Percentiles rank a stretch among this genome's conserved stretches.
These are phyloP conservation scores for Zaprionus camerounensis DNA, from an alignment of 1,140 invertebrate species.

Conservation along the genomic window DNA sequence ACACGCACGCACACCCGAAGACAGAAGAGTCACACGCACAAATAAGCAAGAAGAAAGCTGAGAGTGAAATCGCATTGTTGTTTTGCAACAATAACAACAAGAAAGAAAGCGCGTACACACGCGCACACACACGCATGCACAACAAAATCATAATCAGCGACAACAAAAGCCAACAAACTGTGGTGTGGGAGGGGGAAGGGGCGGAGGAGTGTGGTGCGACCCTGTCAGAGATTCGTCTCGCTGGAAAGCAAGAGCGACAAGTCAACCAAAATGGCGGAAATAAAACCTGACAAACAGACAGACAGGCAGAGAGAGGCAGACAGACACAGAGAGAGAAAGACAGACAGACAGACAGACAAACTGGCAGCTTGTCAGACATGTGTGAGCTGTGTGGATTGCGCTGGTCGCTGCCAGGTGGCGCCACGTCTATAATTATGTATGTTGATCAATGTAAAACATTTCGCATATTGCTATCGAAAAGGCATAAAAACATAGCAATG, in stretches of 20 bases:
- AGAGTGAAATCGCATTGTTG: slow-evolving; percentile 28
- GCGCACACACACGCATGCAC: neutral
- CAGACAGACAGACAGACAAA: neutral
- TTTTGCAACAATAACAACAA: slow-evolving; percentile 33
- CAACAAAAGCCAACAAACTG: slow-evolving; percentile 27
- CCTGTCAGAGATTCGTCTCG: slow-evolving; percentile 21
- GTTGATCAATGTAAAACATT: slow-evolving; percentile 42
- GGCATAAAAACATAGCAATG: slow-evolving; percentile 23
- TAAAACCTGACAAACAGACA: slow-evolving; percentile 7
- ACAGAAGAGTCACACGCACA: slow-evolving; percentile 20
- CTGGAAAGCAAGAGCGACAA: slow-evolving; percentile 12
- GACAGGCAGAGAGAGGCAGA: neutral
- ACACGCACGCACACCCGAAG: neutral
- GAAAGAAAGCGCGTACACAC: slow-evolving; percentile 15
- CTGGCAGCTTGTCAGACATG: slow-evolving; percentile 9
- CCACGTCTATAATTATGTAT: slow-evolving; percentile 47
- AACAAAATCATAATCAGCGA: slow-evolving; percentile 39
- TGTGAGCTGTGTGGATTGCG: neutral
- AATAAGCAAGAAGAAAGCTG: slow-evolving; percentile 19
- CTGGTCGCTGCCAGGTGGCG: slow-evolving; percentile 32
- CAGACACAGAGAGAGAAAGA: neutral
- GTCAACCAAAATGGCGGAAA: slow-evolving; percentile 11
- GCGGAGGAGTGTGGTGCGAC: neutral
- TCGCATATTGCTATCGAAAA: slow-evolving; percentile 21
- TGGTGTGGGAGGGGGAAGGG: too few species aligned